A percentile compares a stretch with the other conserved stretches of the same genome.
phyloP scores from a whole-genome alignment of 2,113 vertebrate species.

The Ivindomyrus marchei region DNA sequence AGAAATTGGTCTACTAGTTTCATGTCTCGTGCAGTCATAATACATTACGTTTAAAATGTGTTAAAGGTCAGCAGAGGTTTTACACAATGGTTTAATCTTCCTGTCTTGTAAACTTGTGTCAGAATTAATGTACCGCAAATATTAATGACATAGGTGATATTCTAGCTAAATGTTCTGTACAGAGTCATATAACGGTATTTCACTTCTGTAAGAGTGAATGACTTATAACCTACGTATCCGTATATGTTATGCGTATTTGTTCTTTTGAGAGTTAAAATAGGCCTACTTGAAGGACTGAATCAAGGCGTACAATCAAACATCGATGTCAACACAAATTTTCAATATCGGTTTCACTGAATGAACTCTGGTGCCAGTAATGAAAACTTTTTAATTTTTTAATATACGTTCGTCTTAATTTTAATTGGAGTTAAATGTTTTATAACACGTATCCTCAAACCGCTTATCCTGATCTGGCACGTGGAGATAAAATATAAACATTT shows the following conservation, averaged over 20 bases:
- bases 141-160: not conserved
- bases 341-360: not conserved
- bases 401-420: not conserved
- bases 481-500: not conserved
- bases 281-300: not conserved
- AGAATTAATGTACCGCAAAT: constrained; percentile 6
- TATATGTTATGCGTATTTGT: not conserved
- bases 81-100: constrained; percentile 12
- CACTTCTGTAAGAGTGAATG: not conserved
- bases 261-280: not conserved
- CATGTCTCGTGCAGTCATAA: not conserved
- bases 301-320: not conserved
- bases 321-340: not conserved
- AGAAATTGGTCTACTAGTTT: not conserved
- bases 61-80: not conserved
- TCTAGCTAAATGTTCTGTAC: not conserved
- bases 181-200: not conserved
- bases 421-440: not conserved
- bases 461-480: not conserved
- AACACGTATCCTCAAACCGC: not conserved
- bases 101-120: constrained; percentile 4
- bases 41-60: not conserved
- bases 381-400: not conserved
- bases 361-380: not conserved
- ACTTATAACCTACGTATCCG: not conserved